These are phyloP conservation scores for Poeciliopsis occidentalis DNA, from an alignment of 2,113 vertebrate genomes.

Conservation along the genomic window DNA sequence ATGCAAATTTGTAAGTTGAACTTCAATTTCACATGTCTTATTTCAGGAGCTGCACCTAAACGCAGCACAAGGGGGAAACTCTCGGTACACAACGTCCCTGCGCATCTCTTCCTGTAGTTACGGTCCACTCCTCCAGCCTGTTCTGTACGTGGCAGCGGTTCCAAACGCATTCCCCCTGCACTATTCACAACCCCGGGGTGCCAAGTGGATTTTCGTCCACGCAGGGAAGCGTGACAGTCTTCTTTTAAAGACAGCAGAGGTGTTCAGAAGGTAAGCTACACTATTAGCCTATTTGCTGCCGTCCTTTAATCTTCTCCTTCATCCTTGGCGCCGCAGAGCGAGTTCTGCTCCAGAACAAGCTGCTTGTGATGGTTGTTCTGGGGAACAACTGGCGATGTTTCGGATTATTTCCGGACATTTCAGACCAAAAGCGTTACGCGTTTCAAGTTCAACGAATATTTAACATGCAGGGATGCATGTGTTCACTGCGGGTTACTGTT, in stretches of 20 bases:
- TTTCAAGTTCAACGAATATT: background rate
- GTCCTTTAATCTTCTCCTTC: background rate
- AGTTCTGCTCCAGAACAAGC: conserved; percentile 39
- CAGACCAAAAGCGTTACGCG: background rate
- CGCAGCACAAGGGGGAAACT: background rate
- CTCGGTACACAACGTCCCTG: conserved; percentile 23
- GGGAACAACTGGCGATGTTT: conserved; percentile 18
- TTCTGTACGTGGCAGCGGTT: conserved; percentile 78
- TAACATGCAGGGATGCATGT: accelerated
- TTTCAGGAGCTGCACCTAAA: background rate
- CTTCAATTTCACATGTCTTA: background rate
- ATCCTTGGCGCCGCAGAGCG: background rate
- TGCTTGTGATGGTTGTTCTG: conserved; percentile 32
- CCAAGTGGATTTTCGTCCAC: conserved; percentile 2
- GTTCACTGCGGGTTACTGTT: background rate
- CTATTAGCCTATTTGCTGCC: background rate
- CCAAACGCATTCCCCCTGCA: conserved; percentile 21
- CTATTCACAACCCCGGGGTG: conserved; percentile 24
- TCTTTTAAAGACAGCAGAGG: background rate
- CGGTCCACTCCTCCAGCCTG: conserved; percentile 19
- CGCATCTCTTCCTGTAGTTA: conserved; percentile 47
- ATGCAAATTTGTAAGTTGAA: too few species aligned
- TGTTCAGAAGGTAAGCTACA: conserved; percentile 55
- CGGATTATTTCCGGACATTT: background rate
- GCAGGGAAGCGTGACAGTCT: background rate